Percentiles rank a stretch among this genome's conserved stretches.
Conservation (phyloP, 2,113 vertebrate species). For the Gracilinanus agilis region DNA sequence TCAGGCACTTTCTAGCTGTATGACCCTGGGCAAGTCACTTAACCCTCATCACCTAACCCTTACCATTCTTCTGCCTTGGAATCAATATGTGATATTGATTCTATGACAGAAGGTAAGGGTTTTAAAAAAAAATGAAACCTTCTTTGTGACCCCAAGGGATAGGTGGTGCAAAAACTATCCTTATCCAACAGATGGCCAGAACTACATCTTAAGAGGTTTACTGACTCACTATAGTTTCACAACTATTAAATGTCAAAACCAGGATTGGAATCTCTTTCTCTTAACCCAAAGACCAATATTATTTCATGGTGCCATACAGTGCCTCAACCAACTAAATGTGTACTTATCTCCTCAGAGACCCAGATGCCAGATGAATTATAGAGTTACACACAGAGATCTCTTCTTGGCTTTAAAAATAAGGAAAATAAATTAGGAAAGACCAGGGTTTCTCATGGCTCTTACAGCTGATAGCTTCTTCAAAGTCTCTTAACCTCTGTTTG, state of each 20-base stretch:
- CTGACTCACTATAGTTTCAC: neutral
- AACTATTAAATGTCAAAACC: neutral
- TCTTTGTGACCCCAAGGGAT: neutral
- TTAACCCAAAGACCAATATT: neutral
- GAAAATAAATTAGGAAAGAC: neutral
- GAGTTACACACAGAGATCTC: neutral
- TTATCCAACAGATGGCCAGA: neutral
- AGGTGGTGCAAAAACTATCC: too few species aligned
- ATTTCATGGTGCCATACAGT: neutral
- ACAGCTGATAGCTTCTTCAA: neutral
- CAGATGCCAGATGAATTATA: neutral
- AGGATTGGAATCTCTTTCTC: neutral
- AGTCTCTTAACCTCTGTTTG: neutral
- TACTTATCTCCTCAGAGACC: too few species aligned
- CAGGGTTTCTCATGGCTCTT: too few species aligned
- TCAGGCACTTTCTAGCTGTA: too few species aligned
- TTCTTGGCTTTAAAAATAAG: fast-evolving
- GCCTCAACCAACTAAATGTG: neutral
- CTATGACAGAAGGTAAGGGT: too few species aligned
- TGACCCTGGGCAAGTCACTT: too few species aligned
- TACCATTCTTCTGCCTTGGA: too few species aligned
- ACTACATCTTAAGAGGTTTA: neutral
- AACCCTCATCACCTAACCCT: too few species aligned
- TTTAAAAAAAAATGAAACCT: neutral
- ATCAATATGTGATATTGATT: too few species aligned